A percentile compares a stretch with the other conserved stretches of the same genome.
Conservation (phyloP, 1,140 invertebrate genomes). For the Trissolcus basalis region DNA sequence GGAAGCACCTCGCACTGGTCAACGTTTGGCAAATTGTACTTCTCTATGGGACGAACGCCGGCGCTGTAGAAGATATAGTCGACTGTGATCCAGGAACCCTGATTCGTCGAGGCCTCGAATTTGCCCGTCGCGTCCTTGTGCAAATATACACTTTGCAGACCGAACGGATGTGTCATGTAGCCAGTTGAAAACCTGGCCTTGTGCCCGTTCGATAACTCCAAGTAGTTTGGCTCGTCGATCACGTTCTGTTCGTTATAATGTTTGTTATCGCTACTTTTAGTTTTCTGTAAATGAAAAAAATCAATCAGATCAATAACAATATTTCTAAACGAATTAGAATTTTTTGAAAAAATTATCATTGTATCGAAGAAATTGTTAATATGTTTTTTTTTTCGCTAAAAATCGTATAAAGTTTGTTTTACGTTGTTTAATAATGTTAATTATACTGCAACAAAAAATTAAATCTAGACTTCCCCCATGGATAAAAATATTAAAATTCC, state of each 20-base stretch:
- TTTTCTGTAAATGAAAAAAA: too few species aligned
- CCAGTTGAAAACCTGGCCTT: conserved; percentile 74
- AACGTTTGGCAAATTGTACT: conserved; percentile 80
- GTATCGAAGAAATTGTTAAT: too few species aligned
- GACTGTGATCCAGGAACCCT: conserved; percentile 41
- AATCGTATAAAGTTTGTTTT: too few species aligned
- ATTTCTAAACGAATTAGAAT: too few species aligned
- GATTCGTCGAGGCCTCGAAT: conserved; percentile 32
- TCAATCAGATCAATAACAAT: too few species aligned
- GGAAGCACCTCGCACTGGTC: conserved; percentile 78
- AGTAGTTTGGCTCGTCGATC: conserved; percentile 12
- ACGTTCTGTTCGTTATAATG: conserved; percentile 9
- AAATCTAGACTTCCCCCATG: too few species aligned
- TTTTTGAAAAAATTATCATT: too few species aligned
- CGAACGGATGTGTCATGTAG: conserved; percentile 33
- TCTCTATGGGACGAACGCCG: conserved; percentile 78
- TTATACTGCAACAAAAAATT: too few species aligned
- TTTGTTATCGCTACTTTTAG: conserved; percentile 1
- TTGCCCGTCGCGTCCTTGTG: conserved; percentile 25
- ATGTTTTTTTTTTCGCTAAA: too few species aligned
- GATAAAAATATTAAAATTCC: too few species aligned
- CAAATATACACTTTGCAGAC: conserved; percentile 31
- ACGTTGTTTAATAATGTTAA: too few species aligned
- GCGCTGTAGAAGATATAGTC: conserved; percentile 65
- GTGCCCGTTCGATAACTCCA: conserved; percentile 62